phyloP scores from a whole-genome alignment of 1,140 invertebrate species.

The Neotoxoptera formosana region DNA sequence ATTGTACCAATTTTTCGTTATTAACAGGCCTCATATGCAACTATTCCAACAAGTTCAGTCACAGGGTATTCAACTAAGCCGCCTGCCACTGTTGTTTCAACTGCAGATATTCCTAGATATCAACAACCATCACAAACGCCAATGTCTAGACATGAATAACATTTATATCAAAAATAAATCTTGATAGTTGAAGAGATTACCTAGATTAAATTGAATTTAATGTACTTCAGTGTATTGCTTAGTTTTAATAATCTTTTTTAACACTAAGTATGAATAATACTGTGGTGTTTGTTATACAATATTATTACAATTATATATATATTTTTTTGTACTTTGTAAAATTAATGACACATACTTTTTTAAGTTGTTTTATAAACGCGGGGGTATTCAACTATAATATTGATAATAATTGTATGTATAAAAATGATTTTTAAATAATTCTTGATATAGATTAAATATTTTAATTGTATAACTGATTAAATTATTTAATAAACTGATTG shows the following conservation, averaged over 20 bases:
- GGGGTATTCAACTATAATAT: neutral
- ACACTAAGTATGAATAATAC: neutral
- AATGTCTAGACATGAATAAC: conserved; percentile 22
- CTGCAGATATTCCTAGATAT: neutral
- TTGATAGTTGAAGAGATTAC: neutral
- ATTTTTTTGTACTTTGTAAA: conserved; percentile 25
- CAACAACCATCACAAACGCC: conserved; percentile 1
- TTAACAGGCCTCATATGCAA: neutral
- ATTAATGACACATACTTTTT: neutral
- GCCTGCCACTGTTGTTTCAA: neutral
- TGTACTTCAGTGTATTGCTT: neutral
- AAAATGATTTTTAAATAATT: conserved; percentile 22
- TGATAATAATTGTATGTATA: conserved; percentile 30
- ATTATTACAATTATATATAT: conserved; percentile 29
- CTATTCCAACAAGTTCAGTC: neutral
- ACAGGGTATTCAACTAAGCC: conserved; percentile 29
- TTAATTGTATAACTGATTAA: conserved; percentile 12
- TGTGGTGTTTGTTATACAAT: neutral
- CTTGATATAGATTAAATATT: conserved; percentile 14
- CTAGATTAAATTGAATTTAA: too few species aligned
- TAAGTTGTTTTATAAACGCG: conserved; percentile 14
- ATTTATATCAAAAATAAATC: neutral
- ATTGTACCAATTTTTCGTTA: neutral
- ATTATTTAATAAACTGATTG: conserved; percentile 14
- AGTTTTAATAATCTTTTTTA: neutral